Base-by-base conservation (phyloP, 30 jellyfish, hydroid and myxozoan species). In the Aurelia sp. region DNA sequence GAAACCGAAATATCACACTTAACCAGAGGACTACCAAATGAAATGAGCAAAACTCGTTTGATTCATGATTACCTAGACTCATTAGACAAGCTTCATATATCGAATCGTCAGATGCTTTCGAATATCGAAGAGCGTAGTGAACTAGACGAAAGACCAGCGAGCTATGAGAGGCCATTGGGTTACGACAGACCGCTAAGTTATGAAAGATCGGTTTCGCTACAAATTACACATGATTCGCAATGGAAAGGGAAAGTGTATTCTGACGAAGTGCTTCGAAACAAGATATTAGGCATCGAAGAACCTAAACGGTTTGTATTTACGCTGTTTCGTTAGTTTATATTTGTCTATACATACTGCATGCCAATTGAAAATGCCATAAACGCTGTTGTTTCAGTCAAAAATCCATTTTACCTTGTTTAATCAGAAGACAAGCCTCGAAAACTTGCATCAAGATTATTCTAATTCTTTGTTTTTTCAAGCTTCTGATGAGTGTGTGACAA, bases 231-330 rank as follows among this genome's bases (percentile, higher is more conserved):
- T 4, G 3, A 59, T 8, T 59, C 33, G 33, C 69, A 13, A 59
- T 79, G 89, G 81, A 65, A 63, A 19, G 89, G 89, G 21, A 40
- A 73, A 47, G 80, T 48, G 15, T 65, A 79, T 41, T 60, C 80
- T 4, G 89, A 79, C 22, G 89, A 79, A 21, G 58, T 48, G 48
- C 73, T 79, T 27, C 80, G 80, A 4, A 79, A 66, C 4, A 63
- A 79, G 48, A 79, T 79, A 1, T 20, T 79, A 53, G 89, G 89
- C 50, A 63, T 79, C 66, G 65, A 15, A 18, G 89, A 41, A 3
- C 67, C 31, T 20, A 64, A 41, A 40, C 63, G 33, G 33, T 27
- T 27, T 27, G 33, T 27, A 27, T 27, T 27, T 27, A 27, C 33
- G 33, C 33, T 27, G 33, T 27, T 63, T 63, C 30, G 31, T 21